Conservation (phyloP, 2,797 vertebrate genomes). For the Rallus crepitans region DNA sequence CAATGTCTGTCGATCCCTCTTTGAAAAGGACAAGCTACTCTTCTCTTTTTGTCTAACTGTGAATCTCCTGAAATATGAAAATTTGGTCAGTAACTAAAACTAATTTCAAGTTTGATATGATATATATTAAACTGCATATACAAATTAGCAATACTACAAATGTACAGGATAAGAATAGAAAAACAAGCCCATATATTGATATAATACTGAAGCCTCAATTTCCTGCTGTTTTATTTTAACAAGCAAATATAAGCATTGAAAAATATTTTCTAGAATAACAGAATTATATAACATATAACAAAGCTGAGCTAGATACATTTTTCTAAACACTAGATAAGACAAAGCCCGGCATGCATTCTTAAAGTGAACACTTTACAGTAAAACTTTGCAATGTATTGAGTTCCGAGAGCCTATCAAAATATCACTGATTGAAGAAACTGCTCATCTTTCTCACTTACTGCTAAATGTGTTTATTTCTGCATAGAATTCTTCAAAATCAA, state of each 20-base stretch:
- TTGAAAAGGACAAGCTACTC: conserved; percentile 93
- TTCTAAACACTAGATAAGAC: not conserved
- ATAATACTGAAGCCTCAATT: not conserved
- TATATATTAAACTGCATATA: not conserved
- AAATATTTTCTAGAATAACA: not conserved
- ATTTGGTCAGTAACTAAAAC: conserved; percentile 76
- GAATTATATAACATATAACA: not conserved
- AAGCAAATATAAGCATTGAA: not conserved
- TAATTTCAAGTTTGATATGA: not conserved
- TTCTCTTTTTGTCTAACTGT: conserved; percentile 90
- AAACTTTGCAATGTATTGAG: not conserved
- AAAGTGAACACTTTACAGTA: not conserved
- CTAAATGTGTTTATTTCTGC: not conserved
- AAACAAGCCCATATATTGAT: not conserved
- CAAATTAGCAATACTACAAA: not conserved
- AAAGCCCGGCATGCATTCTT: not conserved
- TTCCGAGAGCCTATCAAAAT: not conserved
- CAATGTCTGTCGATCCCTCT: conserved; percentile 89
- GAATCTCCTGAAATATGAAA: conserved; percentile 86
- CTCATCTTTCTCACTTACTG: not conserved
- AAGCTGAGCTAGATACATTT: not conserved
- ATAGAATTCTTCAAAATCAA: not conserved
- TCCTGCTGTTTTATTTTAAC: not conserved
- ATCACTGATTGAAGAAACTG: not conserved
- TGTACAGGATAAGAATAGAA: not conserved